phyloP scores from a whole-genome alignment of 2,113 vertebrate species.

The Ailuropoda melanoleuca region DNA sequence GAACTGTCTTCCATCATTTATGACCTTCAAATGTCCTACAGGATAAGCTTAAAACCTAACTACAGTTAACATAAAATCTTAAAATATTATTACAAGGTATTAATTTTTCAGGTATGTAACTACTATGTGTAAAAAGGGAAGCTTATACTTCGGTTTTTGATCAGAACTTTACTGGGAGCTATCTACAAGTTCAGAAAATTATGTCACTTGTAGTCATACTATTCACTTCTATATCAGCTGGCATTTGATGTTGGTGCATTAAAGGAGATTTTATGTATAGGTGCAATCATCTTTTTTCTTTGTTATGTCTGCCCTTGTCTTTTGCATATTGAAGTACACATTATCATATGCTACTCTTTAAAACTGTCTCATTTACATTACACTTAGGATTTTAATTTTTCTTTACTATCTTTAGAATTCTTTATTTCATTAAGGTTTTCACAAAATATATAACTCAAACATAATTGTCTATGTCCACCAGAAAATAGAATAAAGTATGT shows the following conservation, averaged over 20 bases:
- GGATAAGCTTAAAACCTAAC: background rate
- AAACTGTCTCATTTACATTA: background rate
- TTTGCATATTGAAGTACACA: background rate
- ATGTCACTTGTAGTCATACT: background rate
- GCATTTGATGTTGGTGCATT: background rate
- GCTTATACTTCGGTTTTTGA: background rate
- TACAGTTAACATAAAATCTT: background rate
- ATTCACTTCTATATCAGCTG: background rate
- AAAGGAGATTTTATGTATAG: background rate
- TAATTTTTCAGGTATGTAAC: background rate
- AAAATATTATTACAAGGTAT: background rate
- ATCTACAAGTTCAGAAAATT: constrained; percentile 17
- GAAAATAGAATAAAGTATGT: constrained; percentile 80
- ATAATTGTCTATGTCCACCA: constrained; percentile 77
- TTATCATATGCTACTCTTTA: background rate
- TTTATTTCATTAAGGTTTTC: constrained; percentile 80
- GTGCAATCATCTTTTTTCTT: background rate
- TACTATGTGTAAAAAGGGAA: background rate
- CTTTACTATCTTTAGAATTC: constrained; percentile 79
- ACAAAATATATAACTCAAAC: constrained; percentile 81
- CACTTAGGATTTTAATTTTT: background rate
- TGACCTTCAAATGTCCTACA: background rate
- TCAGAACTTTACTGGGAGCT: background rate
- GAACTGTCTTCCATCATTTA: background rate
- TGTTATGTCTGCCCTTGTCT: background rate